Evolutionary conservation across 2,888 invertebrate genomes (phyloP), one percentile per base, ranked within the genome.

Genomic region (Philereme transversata): DNA sequence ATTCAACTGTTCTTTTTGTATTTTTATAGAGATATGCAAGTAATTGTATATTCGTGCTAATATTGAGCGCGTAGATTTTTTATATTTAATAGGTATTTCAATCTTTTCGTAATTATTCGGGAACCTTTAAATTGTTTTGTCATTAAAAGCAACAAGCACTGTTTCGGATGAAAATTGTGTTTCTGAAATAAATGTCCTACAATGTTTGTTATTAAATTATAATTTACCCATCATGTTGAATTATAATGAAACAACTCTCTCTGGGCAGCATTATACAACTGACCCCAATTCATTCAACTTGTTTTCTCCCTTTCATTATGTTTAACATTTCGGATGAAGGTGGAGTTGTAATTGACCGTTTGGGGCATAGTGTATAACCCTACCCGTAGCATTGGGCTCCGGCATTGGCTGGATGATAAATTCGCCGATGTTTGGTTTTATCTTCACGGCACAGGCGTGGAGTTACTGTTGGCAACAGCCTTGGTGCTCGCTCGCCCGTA

Each of bases 381-480:
- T 22, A 7, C 34, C 36, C 33, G 35, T 35, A 8, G 57, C 50
- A 35, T 54, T 47, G 22, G 43, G 48, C 44, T 51, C 6, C 22
- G 41, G n/a, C n/a, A n/a, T n/a, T n/a, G n/a, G 11, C 45, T 52
- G 50, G 56, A 53, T 63, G 63, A 63, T 52, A 56, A 52, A 63
- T 59, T 53, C 41, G 8, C 52, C 52, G 36, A 56, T 59, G 45
- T 67, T 59, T 68, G 70, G 74, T 81, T 83, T 84, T 84, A 86
- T 84, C 84, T 81, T 70, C 57, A 46, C 64, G 56, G 69, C 71
- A 72, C 84, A 83, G 80, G 75, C 83, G 67, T 57, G 55, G 54
- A 60, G 68, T 60, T 64, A 64, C 66, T 68, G 55, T 51, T 58
- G 57, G 58, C 62, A 58, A 54, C 51, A 41, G 51, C 47, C 55